phyloP scores from a whole-genome alignment of 2,113 vertebrate genomes.

The Hemiscyllium ocellatum region DNA sequence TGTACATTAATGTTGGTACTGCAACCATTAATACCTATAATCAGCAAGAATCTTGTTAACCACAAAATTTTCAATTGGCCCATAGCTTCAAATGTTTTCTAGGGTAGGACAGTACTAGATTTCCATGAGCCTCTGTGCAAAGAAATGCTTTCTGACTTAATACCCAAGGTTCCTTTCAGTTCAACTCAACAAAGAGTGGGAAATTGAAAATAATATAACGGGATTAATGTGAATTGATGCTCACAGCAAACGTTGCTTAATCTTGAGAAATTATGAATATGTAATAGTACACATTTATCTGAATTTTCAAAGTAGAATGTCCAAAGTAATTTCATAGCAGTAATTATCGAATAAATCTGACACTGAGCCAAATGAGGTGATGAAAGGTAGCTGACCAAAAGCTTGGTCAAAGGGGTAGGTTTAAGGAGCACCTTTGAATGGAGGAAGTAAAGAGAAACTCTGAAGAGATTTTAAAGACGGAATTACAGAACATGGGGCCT shows the following conservation, averaged over 20 bases:
- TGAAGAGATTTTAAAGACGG: too few relatives aligned
- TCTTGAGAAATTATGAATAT: too few relatives aligned
- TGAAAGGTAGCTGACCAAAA: too few relatives aligned
- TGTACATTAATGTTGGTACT: neutral
- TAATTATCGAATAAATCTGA: neutral
- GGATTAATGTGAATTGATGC: too few relatives aligned
- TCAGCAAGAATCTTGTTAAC: neutral
- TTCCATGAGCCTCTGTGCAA: too few relatives aligned
- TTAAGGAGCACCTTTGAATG: too few relatives aligned
- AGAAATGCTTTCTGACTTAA: neutral
- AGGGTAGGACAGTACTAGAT: neutral
- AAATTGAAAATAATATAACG: neutral
- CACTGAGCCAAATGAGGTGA: too few relatives aligned
- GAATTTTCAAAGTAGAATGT: neutral
- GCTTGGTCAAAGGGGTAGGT: too few relatives aligned
- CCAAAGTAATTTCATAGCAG: neutral
- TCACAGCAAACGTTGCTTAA: too few relatives aligned
- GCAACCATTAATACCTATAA: neutral
- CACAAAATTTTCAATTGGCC: neutral
- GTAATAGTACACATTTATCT: neutral
- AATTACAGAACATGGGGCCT: too few relatives aligned
- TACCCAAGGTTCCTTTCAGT: neutral
- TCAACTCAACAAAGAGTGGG: neutral
- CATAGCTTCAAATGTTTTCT: neutral
- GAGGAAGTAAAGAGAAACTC: too few relatives aligned